Percentiles rank a stretch among this genome's conserved stretches.
Conservation (phyloP, 2,113 vertebrate species). For the Merops nubicus region DNA sequence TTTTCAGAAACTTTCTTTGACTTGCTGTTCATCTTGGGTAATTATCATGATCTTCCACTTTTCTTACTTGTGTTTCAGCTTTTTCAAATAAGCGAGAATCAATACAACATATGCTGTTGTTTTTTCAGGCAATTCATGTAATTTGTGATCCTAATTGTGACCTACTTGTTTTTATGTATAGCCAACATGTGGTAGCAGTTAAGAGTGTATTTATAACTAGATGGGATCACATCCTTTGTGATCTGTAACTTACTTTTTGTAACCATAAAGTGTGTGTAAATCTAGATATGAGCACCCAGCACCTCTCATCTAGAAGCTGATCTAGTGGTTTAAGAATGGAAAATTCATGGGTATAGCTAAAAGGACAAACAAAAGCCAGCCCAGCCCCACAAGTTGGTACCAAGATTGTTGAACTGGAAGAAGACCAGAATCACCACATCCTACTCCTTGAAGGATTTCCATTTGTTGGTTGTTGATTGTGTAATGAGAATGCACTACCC, state of each 20-base stretch:
- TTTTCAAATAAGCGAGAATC: not conserved
- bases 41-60: not conserved
- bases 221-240: not conserved
- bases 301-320: not conserved
- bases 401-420: not conserved
- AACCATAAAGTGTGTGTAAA: not conserved
- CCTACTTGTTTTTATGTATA: not conserved
- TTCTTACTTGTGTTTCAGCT: not conserved
- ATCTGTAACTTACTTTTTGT: too few relatives aligned
- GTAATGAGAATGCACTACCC: not conserved
- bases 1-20: not conserved
- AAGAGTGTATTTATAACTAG: not conserved
- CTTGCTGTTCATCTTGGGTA: not conserved
- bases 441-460: not conserved
- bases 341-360: not conserved
- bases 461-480: not conserved
- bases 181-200: conserved; percentile 30
- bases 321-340: not conserved
- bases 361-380: not conserved
- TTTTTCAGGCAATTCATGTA: conserved; percentile 1
- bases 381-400: not conserved
- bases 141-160: not conserved
- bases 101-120: not conserved
- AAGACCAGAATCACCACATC: not conserved
- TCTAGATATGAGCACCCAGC: not conserved